Conservation (phyloP, 1,140 invertebrate species). For the Solenopsis invicta region DNA sequence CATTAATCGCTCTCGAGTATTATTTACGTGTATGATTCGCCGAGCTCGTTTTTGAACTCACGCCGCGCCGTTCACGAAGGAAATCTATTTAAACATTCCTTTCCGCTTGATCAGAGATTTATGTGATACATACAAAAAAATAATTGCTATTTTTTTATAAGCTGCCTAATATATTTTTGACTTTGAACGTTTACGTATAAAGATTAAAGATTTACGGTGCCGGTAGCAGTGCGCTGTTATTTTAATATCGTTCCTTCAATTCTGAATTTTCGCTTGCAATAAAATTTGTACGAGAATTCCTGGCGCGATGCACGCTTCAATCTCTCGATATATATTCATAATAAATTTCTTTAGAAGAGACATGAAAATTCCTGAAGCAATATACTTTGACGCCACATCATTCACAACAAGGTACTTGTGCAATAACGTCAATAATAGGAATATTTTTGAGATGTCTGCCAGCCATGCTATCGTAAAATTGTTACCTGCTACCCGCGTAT, state of each 20-base stretch:
- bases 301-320: neutral
- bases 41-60: neutral
- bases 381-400: neutral
- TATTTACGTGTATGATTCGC: conserved; percentile 23
- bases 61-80: neutral
- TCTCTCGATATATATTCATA: conserved; percentile 16
- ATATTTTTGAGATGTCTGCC: conserved; percentile 17
- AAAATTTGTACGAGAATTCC: neutral
- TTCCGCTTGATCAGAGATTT: neutral
- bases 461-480: conserved; percentile 17
- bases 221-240: neutral
- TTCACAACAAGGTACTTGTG: conserved; percentile 8
- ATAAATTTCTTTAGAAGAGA: conserved; percentile 7
- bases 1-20: conserved; percentile 16
- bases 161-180: neutral
- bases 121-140: neutral
- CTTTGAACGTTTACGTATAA: neutral
- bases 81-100: conserved; percentile 4
- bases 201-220: neutral
- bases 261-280: neutral
- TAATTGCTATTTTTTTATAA: neutral
- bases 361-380: conserved; percentile 20
- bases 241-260: neutral
- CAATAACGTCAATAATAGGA: neutral
- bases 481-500: neutral